A percentile compares a stretch with the other conserved stretches of the same genome.
phyloP scores from a whole-genome alignment of 2,888 invertebrate species.

The Parascotia fuliginaria region DNA sequence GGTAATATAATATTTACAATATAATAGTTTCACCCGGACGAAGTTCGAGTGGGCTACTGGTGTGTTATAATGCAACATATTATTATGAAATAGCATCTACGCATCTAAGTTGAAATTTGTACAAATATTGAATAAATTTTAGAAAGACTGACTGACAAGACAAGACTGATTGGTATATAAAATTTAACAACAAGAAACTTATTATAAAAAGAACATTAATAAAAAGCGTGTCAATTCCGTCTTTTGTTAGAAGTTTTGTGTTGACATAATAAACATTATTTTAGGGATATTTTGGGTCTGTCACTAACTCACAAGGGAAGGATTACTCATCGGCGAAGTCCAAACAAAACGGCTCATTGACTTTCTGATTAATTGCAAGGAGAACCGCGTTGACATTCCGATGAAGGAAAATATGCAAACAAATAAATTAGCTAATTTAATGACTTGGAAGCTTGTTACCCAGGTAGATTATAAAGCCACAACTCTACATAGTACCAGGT shows the following conservation, averaged over 20 bases:
- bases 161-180: too few relatives aligned
- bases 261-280: conserved; percentile 51
- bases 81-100: too few relatives aligned
- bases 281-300: conserved; percentile 54
- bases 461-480: neutral
- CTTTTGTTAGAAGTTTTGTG: conserved; percentile 33
- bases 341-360: conserved; percentile 84
- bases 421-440: conserved; percentile 46
- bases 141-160: too few relatives aligned
- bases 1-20: too few relatives aligned
- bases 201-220: too few relatives aligned
- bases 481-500: neutral
- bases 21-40: too few relatives aligned
- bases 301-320: conserved; percentile 71
- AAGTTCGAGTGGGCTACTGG: too few relatives aligned
- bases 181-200: too few relatives aligned
- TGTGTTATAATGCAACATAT: too few relatives aligned
- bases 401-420: conserved; percentile 63
- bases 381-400: conserved; percentile 77
- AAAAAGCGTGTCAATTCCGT: conserved; percentile 5
- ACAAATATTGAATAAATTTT: too few relatives aligned
- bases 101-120: too few relatives aligned
- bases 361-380: conserved; percentile 82
- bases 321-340: conserved; percentile 79
- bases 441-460: conserved; percentile 30